Base-by-base conservation (phyloP, 1,140 invertebrate species). In the Hirudo medicinalis region DNA sequence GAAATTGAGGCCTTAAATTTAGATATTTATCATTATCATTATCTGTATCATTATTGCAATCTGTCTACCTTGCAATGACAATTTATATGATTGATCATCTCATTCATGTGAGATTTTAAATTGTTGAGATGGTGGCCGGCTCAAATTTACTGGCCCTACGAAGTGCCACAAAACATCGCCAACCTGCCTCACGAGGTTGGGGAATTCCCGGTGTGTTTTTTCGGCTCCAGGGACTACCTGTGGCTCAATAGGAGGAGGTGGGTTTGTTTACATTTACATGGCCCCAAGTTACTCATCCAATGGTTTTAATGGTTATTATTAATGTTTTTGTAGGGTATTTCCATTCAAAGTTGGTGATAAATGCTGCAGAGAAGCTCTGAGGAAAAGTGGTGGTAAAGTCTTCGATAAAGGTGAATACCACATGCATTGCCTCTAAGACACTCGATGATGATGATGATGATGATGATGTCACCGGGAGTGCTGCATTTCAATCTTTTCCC, bases 141-240 rank as follows among this genome's bases (percentile, higher is more conserved):
- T 0, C 83, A 90, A 74, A 89, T 97, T 54, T 84, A 92, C 72
- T 90, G 91, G 78, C 91, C 92, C 0, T 84, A 87, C 25, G 87
- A 91, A 81, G 87, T 96, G 73, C 93, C 93, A 0, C 82, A 85
- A 22, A 94, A 93, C 76, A 87, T 96, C 40, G 80, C 86, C 29
- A 85, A 87, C 3, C 85, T 89, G 54, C 78, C 85, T 9, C 91
- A 94, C 78, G 85, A 84, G 60, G 81, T 85, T 2, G 91, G 91
- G 15, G 91, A 96, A 82, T 97, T 97, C 83, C 91, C 91, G 2
- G 89, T 97, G 2, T 86, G 88, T 72, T 97, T 97, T 83, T 92
- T 94, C 78, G 94, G 93, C 2, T 89, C 90, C 29, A 87, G 93
- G 78, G 90, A 97, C 81, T 90, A 93, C 80, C 90, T 90, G 76